Evolutionary conservation across 2,797 vertebrate species (phyloP).

Genomic region (Coluber constrictor): DNA sequence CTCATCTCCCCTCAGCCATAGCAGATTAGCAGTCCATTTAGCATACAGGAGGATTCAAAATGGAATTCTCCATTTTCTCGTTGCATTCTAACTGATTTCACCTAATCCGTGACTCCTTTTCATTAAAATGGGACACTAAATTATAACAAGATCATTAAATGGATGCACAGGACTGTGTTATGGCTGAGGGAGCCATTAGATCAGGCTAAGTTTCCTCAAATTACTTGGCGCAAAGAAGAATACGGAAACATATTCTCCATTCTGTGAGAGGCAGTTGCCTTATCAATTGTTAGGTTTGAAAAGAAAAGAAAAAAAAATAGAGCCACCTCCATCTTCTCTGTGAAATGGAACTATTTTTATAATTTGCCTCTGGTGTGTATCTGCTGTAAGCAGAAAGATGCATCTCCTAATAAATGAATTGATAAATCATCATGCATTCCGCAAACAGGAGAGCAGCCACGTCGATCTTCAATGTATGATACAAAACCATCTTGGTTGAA

Average conservation of each 20-base stretch:
- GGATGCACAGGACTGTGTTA: constrained; percentile 34
- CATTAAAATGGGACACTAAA: constrained; percentile 40
- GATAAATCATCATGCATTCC: background rate
- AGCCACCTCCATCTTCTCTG: background rate
- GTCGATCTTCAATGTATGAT: background rate
- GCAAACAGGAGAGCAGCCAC: background rate
- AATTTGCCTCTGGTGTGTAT: background rate
- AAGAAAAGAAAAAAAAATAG: too few relatives aligned
- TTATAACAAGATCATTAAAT: constrained; percentile 43
- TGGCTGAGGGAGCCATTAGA: constrained; percentile 37
- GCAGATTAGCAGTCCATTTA: constrained; percentile 26
- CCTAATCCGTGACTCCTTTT: constrained; percentile 36
- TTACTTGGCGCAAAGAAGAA: constrained; percentile 33
- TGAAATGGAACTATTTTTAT: background rate
- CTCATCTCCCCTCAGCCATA: constrained; percentile 19
- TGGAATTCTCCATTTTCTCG: constrained; percentile 12
- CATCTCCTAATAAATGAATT: background rate
- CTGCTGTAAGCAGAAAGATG: background rate
- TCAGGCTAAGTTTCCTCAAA: constrained; percentile 38
- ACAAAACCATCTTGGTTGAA: background rate
- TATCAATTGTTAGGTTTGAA: background rate
- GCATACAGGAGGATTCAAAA: constrained; percentile 33
- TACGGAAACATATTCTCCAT: background rate
- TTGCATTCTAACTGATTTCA: constrained; percentile 45
- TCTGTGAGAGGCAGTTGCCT: background rate